Percentiles rank a stretch among this genome's conserved stretches.
These are phyloP conservation scores for Cosmorhoe ocellata DNA, from an alignment of 2,888 invertebrate species.

Conservation along the genomic window DNA sequence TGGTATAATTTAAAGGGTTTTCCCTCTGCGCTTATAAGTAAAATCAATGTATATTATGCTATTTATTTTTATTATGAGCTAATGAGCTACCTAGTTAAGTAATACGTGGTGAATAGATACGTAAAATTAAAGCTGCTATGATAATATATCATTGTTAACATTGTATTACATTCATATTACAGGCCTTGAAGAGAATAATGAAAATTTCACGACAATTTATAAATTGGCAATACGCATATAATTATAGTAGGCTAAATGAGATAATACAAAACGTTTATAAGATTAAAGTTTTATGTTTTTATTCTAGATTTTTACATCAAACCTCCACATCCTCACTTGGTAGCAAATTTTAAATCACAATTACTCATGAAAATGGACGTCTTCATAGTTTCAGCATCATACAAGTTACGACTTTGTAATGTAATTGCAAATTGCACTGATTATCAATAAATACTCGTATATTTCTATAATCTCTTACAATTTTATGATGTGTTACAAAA, in stretches of 20 bases:
- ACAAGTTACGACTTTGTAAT: constrained; percentile 47
- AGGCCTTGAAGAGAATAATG: too few species aligned
- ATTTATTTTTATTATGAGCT: neutral
- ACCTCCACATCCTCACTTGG: neutral
- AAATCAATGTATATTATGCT: neutral
- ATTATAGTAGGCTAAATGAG: too few species aligned
- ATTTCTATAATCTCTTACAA: constrained; percentile 15
- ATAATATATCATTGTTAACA: too few species aligned
- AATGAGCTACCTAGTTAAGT: neutral
- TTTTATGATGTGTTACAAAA: constrained; percentile 28
- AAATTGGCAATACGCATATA: too few species aligned
- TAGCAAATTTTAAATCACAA: constrained; percentile 45
- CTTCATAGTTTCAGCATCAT: constrained; percentile 43
- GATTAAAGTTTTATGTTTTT: neutral
- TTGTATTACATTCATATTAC: too few species aligned
- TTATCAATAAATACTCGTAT: constrained; percentile 26
- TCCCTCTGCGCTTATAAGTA: neutral
- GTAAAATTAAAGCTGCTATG: neutral
- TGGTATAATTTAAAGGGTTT: constrained; percentile 46
- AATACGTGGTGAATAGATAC: neutral
- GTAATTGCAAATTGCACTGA: constrained; percentile 79
- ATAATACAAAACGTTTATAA: neutral
- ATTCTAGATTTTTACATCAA: neutral
- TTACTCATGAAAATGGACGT: constrained; percentile 72
- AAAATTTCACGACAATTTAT: too few species aligned